Percentiles rank a stretch among this genome's conserved stretches.
Conservation (phyloP, 1,140 invertebrate species). For the Orius insidiosus region DNA sequence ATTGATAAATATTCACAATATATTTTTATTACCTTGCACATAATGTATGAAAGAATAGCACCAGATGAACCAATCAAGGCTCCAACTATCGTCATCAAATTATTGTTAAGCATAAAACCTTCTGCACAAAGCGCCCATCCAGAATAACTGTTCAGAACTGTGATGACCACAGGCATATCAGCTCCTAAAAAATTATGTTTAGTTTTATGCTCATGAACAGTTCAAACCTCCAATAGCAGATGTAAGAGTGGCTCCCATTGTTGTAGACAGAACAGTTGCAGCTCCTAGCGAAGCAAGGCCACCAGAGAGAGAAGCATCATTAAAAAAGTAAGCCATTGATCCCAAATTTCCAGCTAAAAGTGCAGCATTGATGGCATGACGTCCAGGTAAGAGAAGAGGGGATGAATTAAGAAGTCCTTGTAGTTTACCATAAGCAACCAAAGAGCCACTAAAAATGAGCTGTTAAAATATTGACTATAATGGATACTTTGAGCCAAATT, state of each 20-base stretch:
- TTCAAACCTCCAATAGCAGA: conserved; percentile 66
- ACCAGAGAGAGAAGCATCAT: conserved; percentile 39
- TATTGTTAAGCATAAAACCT: conserved; percentile 88
- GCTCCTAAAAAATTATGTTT: conserved; percentile 35
- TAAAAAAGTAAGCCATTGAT: conserved; percentile 52
- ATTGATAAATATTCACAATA: not conserved
- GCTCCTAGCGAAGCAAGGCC: conserved; percentile 48
- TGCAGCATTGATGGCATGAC: conserved; percentile 55
- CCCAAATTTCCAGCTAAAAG: conserved; percentile 50
- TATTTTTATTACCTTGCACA: conserved; percentile 59
- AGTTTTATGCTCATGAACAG: conserved; percentile 1
- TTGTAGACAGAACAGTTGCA: conserved; percentile 51
- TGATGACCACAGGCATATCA: conserved; percentile 88
- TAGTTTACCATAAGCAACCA: conserved; percentile 83
- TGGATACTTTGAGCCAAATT: not conserved
- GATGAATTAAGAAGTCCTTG: conserved; percentile 65
- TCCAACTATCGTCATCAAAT: conserved; percentile 79
- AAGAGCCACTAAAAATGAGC: conserved; percentile 52
- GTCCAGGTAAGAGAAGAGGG: conserved; percentile 63
- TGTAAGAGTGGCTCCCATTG: conserved; percentile 74
- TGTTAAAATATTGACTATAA: conserved; percentile 8
- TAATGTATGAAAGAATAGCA: conserved; percentile 84
- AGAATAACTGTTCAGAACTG: conserved; percentile 70
- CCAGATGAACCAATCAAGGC: conserved; percentile 80
- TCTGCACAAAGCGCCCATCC: conserved; percentile 77